Evolutionary conservation across 2,113 vertebrate species (phyloP), one percentile per base, ranked within the genome.

Genomic region (Proterorhinus semilunaris): DNA sequence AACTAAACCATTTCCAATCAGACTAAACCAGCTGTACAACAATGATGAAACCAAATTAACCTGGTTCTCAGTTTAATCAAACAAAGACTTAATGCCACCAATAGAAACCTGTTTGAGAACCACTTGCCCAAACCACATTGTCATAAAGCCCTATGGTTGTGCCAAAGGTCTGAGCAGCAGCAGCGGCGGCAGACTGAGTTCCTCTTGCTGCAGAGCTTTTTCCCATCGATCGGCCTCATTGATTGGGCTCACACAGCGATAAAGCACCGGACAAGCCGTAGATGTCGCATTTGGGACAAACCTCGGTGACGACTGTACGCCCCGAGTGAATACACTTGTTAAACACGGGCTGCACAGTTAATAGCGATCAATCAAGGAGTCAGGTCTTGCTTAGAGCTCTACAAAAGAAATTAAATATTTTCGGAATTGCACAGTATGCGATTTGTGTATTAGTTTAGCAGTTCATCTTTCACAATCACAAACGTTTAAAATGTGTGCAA

Each of bases 201-300:
- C 51, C 67, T 48, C 21, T 66, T 55, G 68, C 61, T 73, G 78
- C 74, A 69, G 72, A 72, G 64, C 68, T 74, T 86, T 88, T 79
- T 77, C 15, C 76, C 57, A 88, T 86, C 45, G 87, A 90, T 82
- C 11, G 0, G 3, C 17, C 42, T 36, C 66, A 84, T 84, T 75
- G 83, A 86, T 86, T 64, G 71, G 17, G 58, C 76, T 76, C 67
- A 65, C 75, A 59, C 65, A 69, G 62, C 77, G 71, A 81, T 82
- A 54, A 80, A 80, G 67, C 74, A 69, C 67, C 65, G 66, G 72
- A 71, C 21, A 10, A 68, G 63, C 71, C 74, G 27, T 71, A 66
- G 75, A 45, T 70, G 78, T 86, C 48, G 42, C 75, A 71, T 83
- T 66, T 72, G 62, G 74, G 62, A 68, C 70, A 53, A 13, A 57